A percentile compares a stretch with the other conserved stretches of the same genome.
phyloP scores from a whole-genome alignment of 2,797 vertebrate species.

The Loriculus beryllinus region DNA sequence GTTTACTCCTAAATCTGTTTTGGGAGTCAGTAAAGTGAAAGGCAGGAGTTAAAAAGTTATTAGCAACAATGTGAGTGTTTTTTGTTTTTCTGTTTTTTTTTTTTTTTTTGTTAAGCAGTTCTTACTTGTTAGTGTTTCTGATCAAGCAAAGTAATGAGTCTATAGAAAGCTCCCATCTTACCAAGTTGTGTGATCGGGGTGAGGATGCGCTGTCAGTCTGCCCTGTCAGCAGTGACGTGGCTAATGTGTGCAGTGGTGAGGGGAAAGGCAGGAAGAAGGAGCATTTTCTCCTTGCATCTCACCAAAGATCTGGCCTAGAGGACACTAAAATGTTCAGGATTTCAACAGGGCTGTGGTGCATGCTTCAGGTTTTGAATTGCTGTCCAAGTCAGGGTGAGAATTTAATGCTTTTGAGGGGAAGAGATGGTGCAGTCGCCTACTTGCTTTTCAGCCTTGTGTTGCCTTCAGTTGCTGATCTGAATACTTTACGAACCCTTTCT shows the following conservation, averaged over 20 bases:
- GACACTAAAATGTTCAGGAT: neutral
- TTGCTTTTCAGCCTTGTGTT: neutral
- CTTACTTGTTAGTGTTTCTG: neutral
- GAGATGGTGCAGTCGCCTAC: neutral
- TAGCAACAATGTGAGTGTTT: neutral
- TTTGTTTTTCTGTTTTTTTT: no score
- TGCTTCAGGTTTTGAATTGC: neutral
- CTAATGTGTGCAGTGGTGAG: neutral
- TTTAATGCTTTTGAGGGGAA: neutral
- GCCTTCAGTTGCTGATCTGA: neutral
- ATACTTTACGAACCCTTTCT: neutral
- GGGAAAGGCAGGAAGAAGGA: neutral
- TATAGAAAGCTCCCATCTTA: neutral
- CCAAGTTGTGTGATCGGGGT: neutral
- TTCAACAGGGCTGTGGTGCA: neutral
- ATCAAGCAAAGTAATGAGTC: neutral
- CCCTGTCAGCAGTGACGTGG: accelerated
- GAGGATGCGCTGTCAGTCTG: accelerated
- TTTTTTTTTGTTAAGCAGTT: neutral
- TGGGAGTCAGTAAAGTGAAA: neutral
- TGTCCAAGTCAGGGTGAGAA: accelerated
- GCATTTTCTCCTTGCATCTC: neutral
- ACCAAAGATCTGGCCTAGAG: neutral
- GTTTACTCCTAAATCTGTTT: neutral
- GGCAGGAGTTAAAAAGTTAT: neutral